Conservation (phyloP, 1,140 invertebrate genomes). For the Globodera ellingtonae region DNA sequence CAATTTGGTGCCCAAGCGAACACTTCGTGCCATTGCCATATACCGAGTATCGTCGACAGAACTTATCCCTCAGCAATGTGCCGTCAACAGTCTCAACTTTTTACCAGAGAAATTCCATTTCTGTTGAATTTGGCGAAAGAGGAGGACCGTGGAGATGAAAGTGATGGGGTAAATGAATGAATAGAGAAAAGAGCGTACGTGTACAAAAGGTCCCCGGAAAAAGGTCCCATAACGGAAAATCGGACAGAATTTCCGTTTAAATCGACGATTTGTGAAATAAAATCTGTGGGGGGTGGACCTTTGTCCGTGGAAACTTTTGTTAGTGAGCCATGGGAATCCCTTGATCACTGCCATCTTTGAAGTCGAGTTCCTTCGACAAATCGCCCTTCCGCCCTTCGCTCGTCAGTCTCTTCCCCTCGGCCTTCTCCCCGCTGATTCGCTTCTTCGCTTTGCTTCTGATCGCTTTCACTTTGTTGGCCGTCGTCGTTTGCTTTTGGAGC, state of each 20-base stretch:
- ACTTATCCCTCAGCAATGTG: slow-evolving; percentile 24
- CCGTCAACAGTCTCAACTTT: slow-evolving; percentile 4
- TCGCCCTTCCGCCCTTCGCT: slow-evolving; percentile 1
- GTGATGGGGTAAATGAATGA: background rate
- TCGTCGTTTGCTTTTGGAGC: slow-evolving; percentile 12
- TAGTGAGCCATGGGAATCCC: background rate
- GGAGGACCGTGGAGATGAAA: background rate
- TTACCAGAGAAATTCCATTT: slow-evolving; percentile 8
- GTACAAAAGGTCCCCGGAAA: no score
- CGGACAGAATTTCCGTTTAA: background rate
- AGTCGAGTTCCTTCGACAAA: background rate
- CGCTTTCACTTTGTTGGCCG: background rate
- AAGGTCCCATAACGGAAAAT: no score
- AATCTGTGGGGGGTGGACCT: no score
- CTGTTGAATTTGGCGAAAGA: background rate
- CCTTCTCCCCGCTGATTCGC: background rate
- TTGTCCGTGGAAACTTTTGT: no score
- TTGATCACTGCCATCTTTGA: background rate
- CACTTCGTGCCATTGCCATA: slow-evolving; percentile 49
- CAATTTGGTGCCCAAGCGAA: slow-evolving; percentile 43
- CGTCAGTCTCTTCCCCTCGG: slow-evolving; percentile 15
- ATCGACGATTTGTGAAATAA: background rate
- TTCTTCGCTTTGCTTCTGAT: slow-evolving; percentile 19
- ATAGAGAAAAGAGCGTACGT: no score
- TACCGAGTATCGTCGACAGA: slow-evolving; percentile 36